Conservation (phyloP, 2,797 vertebrate genomes). For the Artibeus lituratus region DNA sequence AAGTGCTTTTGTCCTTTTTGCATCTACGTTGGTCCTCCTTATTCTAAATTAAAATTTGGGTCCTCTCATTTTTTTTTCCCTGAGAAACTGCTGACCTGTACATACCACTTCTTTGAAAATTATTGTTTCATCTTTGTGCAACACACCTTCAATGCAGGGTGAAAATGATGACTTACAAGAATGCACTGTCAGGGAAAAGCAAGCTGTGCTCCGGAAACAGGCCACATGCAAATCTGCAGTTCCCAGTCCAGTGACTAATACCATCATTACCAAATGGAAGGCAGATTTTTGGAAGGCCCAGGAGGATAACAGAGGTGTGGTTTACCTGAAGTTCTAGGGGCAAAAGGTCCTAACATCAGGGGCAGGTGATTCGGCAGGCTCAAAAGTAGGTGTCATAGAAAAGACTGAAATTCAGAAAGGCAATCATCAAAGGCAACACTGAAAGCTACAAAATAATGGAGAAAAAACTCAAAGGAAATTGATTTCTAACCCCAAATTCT, state of each 20-base stretch:
- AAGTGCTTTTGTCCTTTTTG: not conserved
- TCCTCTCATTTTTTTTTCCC: not conserved
- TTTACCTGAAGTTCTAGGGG: not conserved
- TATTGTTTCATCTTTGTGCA: not conserved
- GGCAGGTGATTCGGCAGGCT: not conserved
- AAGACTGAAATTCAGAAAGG: not conserved
- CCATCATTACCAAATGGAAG: not conserved
- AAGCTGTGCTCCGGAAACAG: not conserved
- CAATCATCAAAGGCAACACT: not conserved
- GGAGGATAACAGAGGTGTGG: not conserved
- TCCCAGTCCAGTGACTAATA: not conserved
- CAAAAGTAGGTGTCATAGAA: not conserved
- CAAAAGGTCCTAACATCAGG: not conserved
- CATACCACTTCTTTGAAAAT: constrained; percentile 14
- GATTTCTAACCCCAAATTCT: not conserved
- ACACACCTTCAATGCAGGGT: not conserved
- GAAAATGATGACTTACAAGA: not conserved
- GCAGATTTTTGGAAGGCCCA: not conserved
- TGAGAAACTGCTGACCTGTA: not conserved
- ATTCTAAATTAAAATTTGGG: not conserved
- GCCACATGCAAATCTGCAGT: not conserved
- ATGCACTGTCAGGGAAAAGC: not conserved
- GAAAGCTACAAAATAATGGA: not conserved
- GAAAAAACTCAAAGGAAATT: not conserved
- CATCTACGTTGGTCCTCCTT: not conserved